Conservation (phyloP, 2,888 invertebrate species). For the Pantelozetes paolii region DNA sequence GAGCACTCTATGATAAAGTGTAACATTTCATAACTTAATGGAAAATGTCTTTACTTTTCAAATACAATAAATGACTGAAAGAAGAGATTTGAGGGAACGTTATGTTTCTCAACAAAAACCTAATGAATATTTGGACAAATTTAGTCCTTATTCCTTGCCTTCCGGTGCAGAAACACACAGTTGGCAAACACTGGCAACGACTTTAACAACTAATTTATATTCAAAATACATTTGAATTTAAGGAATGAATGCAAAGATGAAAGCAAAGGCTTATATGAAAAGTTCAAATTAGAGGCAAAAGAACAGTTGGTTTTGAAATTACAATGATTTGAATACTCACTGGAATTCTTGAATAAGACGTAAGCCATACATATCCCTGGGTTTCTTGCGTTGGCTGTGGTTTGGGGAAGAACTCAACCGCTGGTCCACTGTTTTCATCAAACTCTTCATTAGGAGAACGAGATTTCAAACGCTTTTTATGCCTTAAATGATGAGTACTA, state of each 20-base stretch:
- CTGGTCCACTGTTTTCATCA: conserved; percentile 44
- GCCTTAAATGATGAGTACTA: neutral
- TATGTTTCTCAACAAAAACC: neutral
- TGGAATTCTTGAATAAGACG: conserved; percentile 78
- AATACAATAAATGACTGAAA: neutral
- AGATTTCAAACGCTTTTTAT: conserved; percentile 1
- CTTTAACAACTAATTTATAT: conserved; percentile 1
- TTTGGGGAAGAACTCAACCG: conserved; percentile 47
- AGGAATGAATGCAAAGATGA: neutral
- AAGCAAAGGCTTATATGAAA: neutral
- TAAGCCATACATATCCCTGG: conserved; percentile 64
- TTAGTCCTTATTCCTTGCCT: neutral
- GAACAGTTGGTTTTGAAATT: neutral
- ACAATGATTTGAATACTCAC: conserved; percentile 56
- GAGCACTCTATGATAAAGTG: neutral
- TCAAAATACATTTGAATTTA: conserved; percentile 3
- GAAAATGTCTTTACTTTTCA: neutral
- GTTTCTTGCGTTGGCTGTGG: conserved; percentile 45
- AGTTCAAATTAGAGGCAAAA: neutral
- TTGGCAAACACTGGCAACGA: neutral
- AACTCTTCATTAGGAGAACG: conserved; percentile 33
- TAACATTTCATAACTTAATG: conserved; percentile 17
- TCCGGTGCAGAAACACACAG: neutral
- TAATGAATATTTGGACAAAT: conserved; percentile 28
- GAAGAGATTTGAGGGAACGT: conserved; percentile 1